Conservation (phyloP, 1,140 invertebrate genomes). For the Ladona fulva region DNA sequence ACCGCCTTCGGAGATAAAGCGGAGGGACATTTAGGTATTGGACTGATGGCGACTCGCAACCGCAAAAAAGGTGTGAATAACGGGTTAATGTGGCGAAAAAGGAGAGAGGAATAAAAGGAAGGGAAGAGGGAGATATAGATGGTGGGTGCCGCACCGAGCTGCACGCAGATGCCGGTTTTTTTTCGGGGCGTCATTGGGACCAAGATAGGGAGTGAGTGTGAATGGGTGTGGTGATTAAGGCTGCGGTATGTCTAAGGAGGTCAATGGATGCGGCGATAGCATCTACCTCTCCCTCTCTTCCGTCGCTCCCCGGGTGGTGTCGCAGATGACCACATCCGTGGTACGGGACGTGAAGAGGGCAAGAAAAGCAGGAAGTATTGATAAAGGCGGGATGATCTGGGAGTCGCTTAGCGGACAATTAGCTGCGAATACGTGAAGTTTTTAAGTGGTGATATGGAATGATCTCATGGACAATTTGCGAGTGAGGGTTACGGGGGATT, state of each 20-base stretch:
- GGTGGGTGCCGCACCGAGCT: background rate
- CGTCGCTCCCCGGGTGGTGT: too few relatives aligned
- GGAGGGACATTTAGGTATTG: background rate
- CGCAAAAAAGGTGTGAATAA: slow-evolving; percentile 6
- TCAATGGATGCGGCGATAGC: background rate
- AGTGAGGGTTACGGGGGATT: too few relatives aligned
- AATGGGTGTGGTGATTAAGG: background rate
- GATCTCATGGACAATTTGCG: too few relatives aligned
- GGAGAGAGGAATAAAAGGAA: background rate
- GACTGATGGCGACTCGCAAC: background rate
- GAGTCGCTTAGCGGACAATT: background rate
- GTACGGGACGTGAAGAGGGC: background rate
- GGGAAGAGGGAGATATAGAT: background rate
- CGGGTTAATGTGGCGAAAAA: background rate
- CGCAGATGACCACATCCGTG: background rate
- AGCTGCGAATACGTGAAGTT: background rate
- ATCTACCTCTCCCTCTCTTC: background rate
- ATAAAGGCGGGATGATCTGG: background rate
- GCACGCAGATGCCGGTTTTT: background rate
- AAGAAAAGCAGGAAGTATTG: background rate
- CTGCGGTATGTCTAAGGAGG: background rate
- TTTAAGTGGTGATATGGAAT: background rate
- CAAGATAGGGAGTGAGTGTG: background rate
- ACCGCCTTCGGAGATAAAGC: background rate
- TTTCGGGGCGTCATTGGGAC: too few relatives aligned